Evolutionary conservation across 2,888 invertebrate genomes (phyloP).

Genomic region (Philereme transversata): DNA sequence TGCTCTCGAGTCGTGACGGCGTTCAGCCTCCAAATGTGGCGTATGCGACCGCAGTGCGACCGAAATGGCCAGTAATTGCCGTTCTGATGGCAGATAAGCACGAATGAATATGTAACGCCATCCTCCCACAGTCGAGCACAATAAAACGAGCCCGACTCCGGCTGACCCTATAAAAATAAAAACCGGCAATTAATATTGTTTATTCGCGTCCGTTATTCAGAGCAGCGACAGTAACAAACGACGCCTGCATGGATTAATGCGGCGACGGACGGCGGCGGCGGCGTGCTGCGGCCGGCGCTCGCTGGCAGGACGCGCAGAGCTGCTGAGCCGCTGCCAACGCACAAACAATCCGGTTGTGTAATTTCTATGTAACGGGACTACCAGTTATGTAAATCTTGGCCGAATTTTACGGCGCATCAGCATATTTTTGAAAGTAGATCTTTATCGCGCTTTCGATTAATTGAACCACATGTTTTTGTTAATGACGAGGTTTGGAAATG

Average conservation of each 20-base stretch:
- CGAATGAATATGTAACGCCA: constrained; percentile 79
- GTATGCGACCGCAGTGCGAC: constrained; percentile 56
- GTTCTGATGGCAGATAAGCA: constrained; percentile 75
- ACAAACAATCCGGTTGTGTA: constrained; percentile 74
- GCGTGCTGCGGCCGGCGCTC: constrained; percentile 40
- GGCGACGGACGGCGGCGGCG: constrained; percentile 25
- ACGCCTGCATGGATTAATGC: constrained; percentile 66
- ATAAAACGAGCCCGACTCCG: constrained; percentile 70
- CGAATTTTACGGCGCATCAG: constrained; percentile 75
- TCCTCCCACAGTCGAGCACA: constrained; percentile 74
- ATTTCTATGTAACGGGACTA: constrained; percentile 80
- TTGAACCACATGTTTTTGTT: constrained; percentile 45
- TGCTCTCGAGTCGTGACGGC: constrained; percentile 58
- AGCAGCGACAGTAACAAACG: constrained; percentile 72
- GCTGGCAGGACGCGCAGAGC: constrained; percentile 30
- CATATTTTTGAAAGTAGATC: constrained; percentile 74
- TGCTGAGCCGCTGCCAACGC: constrained; percentile 44
- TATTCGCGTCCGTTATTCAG: constrained; percentile 77
- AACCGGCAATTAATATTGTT: constrained; percentile 79
- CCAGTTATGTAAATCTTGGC: constrained; percentile 81
- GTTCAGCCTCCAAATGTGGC: constrained; percentile 63
- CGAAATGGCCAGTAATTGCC: constrained; percentile 72
- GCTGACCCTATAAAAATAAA: constrained; percentile 76
- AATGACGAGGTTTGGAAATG: constrained; percentile 43
- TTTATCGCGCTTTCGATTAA: constrained; percentile 62